Base-by-base conservation (phyloP, 2,888 invertebrate genomes). In the Acrobasis consociella region DNA sequence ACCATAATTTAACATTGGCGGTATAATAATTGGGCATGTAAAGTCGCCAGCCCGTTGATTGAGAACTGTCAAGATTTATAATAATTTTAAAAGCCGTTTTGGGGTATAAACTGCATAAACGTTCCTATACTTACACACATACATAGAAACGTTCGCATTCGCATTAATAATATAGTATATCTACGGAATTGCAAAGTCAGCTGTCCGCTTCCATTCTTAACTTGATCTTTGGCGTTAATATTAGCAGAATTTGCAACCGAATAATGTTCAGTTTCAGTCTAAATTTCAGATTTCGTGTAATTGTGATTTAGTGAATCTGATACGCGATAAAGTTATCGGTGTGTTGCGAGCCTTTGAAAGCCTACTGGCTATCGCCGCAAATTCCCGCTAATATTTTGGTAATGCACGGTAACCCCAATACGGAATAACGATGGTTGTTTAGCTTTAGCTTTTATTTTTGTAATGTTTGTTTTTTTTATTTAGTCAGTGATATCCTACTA, bases 301-400 rank as follows among this genome's bases (percentile, higher is more conserved):
- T 90, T 91, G 84, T 90, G 89, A 89, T 89, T 84, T 87, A 89
- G 83, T 81, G 75, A 77, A 81, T 88, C 83, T 87, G 88, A 87
- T 83, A 81, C 71, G 78, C 82, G 89, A 90, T 90, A 86, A 85
- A 85, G 77, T 86, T 91, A 90, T 88, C 87, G 80, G 73, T 69
- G 71, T 69, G 74, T 72, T 72, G 70, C 59, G 59, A 69, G 69
- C 71, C 72, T 78, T 73, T 73, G 71, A 68, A 72, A 72, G 72
- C 73, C 65, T 60, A 67, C 46, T 31, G 61, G 62, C 55, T 65
- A 65, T 65, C 63, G 62, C 66, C 65, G 64, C 65, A 67, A 64
- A 68, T 73, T 71, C 63, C 58, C 31, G 62, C 64, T 56, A 64
- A 52, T 52, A 69, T 69, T 67, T 70, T 66, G 56, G 64, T 66